Evolutionary conservation across 2,113 vertebrate genomes (phyloP), one percentile per base, ranked within the genome.

Genomic region (Hassar affinis): DNA sequence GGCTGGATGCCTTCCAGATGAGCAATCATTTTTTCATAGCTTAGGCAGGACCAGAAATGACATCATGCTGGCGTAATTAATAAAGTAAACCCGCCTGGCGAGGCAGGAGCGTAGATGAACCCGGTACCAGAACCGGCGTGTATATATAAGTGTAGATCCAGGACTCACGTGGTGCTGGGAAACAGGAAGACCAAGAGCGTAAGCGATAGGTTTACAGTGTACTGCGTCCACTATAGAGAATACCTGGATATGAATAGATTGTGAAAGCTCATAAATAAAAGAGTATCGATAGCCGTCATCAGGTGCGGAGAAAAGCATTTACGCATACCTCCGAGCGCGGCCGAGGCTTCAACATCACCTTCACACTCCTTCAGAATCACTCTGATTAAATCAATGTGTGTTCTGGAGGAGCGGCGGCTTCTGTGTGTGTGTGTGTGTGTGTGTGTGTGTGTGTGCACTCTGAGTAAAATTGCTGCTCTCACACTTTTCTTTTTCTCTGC

Each of bases 1-100:
- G 90, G 89, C 89, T 95, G 93, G 95, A 92, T 87, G 87, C 49
- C 27, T 57, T 93, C 94, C 94, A 95, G 89, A 83, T 84, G 79
- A 89, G 89, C 84, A 88, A 92, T 56, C 25, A 93, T 93, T 93
- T 90, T 87, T 78, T 89, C 89, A 84, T 86, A 86, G 89, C 90
- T 85, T 87, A 85, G 89, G 88, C 86, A 91, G 90, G 76, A 88
- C 79, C 86, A 56, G 86, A 78, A 85, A 87, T 92, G 92, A 93
- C 90, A 90, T 94, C 92, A 91, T 89, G 80, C 82, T 42, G 79
- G 88, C 89, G 88, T 92, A 92, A 93, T 95, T 92, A 93, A 91
- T 92, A 79, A 88, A 83, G 82, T 33, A 78, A 47, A 87, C 81
- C 84, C 33, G 45, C 66, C 84, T 85, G n/a, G 25, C 6, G 45